Evolutionary conservation across 2,113 vertebrate species (phyloP), one percentile per base, ranked within the genome.

Genomic region (Chionodraco myersi): DNA sequence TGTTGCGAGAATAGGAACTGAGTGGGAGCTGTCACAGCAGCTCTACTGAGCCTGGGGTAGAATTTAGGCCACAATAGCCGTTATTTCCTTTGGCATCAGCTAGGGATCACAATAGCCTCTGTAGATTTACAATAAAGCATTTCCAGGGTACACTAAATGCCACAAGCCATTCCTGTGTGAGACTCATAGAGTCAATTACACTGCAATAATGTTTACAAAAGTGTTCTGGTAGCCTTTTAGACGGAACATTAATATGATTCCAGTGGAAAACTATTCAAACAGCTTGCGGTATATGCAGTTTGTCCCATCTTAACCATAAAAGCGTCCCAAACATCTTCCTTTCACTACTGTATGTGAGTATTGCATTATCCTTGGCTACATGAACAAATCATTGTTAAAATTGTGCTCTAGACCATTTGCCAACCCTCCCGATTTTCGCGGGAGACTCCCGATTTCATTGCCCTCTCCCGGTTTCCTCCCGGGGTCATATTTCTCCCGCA

Each of bases 11-110:
- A 53, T 76, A 16, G 48, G 54, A 82, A 74, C 66, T 30, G 59
- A 72, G 71, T 47, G 75, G 75, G 54, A 77, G 62, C 80, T 83
- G 77, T 83, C 88, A 83, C 59, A 16, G 64, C 26, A 44, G 52
- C 72, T 79, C 53, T 6, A 9, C 58, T 53, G 63, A 80, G 72
- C 63, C 71, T 52, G 65, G 61, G 80, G 74, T 79, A 52, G 77
- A 66, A 78, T 64, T 26, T 58, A 74, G 57, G 65, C 82, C 70
- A 66, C 45, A 56, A 48, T 23, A 57, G 49, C 21, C 54, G 12
- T 69, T 56, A 11, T 70, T 64, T 56, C 11, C 77, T 62, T 49
- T 45, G 47, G 54, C 80, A 23, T 48, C 18, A 14, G 69, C 36
- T 47, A 6, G 4, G 13, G 15, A 12, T 53, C 48, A 48, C 21